A percentile compares a stretch with the other conserved stretches of the same genome.
Conservation (phyloP, 2,797 vertebrate genomes). For the Petrocephalus schoutedeni region DNA sequence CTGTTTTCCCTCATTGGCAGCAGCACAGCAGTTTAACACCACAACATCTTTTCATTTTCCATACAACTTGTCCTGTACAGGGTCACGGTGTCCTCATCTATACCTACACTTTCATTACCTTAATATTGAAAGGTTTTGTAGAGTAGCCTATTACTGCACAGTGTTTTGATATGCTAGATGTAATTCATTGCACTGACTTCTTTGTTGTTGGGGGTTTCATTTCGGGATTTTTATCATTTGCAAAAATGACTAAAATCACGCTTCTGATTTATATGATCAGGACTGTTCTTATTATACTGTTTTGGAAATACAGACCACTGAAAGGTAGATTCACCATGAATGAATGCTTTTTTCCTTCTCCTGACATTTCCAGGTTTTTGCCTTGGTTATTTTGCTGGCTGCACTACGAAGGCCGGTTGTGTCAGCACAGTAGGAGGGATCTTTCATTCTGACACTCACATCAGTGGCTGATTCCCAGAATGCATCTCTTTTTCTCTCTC, state of each 20-base stretch:
- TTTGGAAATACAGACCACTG: not conserved
- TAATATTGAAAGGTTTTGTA: not conserved
- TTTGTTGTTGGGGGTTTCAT: not conserved
- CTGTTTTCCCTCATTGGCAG: not conserved
- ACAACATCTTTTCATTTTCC: not conserved
- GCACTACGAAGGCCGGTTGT: not conserved
- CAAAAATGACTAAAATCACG: not conserved
- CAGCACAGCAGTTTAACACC: not conserved
- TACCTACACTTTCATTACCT: not conserved
- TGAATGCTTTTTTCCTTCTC: not conserved
- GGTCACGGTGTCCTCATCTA: not conserved
- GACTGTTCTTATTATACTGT: not conserved
- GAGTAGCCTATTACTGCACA: not conserved
- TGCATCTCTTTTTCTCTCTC: not conserved
- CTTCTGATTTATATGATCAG: not conserved
- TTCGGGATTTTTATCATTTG: not conserved
- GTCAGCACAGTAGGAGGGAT: not conserved
- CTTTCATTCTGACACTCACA: conserved; percentile 7
- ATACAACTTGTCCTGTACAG: not conserved
- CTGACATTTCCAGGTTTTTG: not conserved
- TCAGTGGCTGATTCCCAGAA: not conserved
- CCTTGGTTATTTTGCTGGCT: not conserved
- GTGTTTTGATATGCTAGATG: not conserved
- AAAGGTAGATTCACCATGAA: not conserved
- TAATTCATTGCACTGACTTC: not conserved